Base-by-base conservation (phyloP, 2,888 invertebrate genomes). In the Dicyrtoma fusca region DNA sequence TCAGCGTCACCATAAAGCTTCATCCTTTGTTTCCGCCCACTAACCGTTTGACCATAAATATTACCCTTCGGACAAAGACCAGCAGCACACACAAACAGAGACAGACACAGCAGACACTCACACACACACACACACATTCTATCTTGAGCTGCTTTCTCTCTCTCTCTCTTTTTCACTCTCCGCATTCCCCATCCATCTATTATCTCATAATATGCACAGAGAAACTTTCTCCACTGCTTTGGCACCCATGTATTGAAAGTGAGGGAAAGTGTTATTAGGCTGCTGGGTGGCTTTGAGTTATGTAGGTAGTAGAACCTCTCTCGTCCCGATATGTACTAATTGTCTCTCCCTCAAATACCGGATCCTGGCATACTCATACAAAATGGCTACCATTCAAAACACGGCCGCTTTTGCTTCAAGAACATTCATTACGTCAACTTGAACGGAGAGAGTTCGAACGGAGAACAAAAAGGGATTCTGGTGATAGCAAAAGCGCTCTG, bases 361-460 rank as follows among this genome's bases (percentile, higher is more conserved):
- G 34, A 34, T 34, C 34, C 34, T 34, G 34, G 53, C 19, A 21
- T 14, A 19, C 19, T 14, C 19, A 53, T 14, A 10, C 2, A 53
- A 10, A 17, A 53, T 21, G 11, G 19, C 53, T 4, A 21, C 53
- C 53, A 17, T 21, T 17, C 17, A 14, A 17, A 10, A 14, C 53
- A 53, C 53, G 14, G 49, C 49, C 53, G 21, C 21, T 53, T 17
- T 53, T 21, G 17, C 53, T 17, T 53, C 19, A 53, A 53, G 53
- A 53, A 53, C 53, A 53, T 53, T 53, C 53, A 53, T 53, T 53
- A 53, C 19, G 53, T 53, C 53, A 53, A 53, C 17, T 53, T 53
- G 53, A 19, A 34, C 34, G 34, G 34, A 34, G 34, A 34, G 34
- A 53, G 53, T 17, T 53, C 19, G 11, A 21, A 49, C n/a, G 3